Evolutionary conservation across 2,888 invertebrate genomes (phyloP).

Genomic region (Temnothorax rugatulus): DNA sequence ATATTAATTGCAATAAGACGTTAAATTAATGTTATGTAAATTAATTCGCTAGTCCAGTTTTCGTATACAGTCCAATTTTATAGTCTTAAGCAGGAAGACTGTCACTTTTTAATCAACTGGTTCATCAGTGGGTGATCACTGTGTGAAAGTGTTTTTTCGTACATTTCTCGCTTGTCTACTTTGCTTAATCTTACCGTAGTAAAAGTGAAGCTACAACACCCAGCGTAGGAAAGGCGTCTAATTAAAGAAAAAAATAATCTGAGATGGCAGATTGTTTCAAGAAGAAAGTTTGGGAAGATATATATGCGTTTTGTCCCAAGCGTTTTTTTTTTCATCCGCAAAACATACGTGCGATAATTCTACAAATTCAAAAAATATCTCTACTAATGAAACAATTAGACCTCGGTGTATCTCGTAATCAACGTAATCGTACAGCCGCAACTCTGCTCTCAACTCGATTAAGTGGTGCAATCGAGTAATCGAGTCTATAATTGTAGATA

Average conservation of each 20-base stretch:
- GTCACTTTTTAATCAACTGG: constrained; percentile 8
- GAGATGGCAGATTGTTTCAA: constrained; percentile 8
- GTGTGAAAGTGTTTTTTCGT: neutral
- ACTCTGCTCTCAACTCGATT: neutral
- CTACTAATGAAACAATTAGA: neutral
- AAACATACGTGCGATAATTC: neutral
- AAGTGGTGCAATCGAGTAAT: constrained; percentile 14
- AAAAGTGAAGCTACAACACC: constrained; percentile 16
- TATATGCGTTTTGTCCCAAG: neutral
- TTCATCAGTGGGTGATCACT: neutral
- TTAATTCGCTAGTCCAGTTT: neutral
- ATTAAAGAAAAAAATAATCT: neutral
- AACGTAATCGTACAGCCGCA: neutral
- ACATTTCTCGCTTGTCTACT: neutral
- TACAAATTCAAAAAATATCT: neutral
- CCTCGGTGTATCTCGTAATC: neutral
- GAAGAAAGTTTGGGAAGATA: constrained; percentile 23
- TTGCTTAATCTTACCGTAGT: neutral
- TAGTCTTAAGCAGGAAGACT: neutral
- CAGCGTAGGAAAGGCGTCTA: neutral
- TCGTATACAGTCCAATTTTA: neutral
- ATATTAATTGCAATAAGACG: neutral
- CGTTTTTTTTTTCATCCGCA: neutral
- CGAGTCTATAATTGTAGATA: constrained; percentile 9
- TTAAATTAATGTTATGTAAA: neutral